Evolutionary conservation across 2,888 invertebrate species (phyloP).

Genomic region (Aleiodes alternator): DNA sequence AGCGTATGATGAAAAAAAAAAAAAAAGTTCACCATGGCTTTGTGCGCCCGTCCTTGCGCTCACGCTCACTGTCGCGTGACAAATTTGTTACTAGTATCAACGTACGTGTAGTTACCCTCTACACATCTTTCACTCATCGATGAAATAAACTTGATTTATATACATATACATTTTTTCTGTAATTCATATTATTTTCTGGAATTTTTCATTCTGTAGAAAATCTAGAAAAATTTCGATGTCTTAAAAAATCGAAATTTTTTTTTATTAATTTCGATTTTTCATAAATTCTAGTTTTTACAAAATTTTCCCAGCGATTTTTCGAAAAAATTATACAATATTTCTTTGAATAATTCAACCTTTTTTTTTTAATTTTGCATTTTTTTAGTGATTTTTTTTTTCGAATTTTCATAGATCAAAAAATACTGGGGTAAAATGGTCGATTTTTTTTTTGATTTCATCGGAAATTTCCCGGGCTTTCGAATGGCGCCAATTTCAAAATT

Average conservation of each 20-base stretch:
- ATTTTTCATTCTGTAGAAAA: neutral
- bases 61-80: constrained; percentile 66
- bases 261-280: neutral
- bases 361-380: neutral
- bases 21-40: constrained; percentile 47
- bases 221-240: too few species aligned
- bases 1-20: constrained; percentile 6
- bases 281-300: neutral
- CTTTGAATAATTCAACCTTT: neutral
- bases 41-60: constrained; percentile 58
- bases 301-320: neutral
- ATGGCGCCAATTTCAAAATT: neutral
- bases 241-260: neutral
- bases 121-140: neutral
- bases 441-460: neutral
- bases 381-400: neutral
- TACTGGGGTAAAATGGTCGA: neutral
- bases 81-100: constrained; percentile 59
- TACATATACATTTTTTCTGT: neutral
- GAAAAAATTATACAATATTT: neutral
- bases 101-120: constrained; percentile 28
- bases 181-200: neutral
- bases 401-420: neutral
- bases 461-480: constrained; percentile 2
- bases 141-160: neutral